Base-by-base conservation (phyloP, 1,140 invertebrate genomes). In the Trichoplusia ni region DNA sequence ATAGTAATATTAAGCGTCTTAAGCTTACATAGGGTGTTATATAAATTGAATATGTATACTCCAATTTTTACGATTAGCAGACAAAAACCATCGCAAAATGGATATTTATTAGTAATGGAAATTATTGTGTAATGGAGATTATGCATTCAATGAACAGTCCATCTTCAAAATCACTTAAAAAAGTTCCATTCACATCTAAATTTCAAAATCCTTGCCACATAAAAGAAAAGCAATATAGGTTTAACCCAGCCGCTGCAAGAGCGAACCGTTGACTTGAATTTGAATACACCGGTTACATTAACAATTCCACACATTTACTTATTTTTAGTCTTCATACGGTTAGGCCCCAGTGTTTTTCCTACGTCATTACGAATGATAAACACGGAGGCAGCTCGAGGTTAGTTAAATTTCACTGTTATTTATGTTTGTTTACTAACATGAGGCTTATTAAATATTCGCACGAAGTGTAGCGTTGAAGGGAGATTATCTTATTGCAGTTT, bases 271-370 rank as follows among this genome's bases (percentile, higher is more conserved):
- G 71, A 67, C 42, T 37, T 66, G 77, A 76, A 77, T 79, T 72
- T 77, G 67, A 79, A 79, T 79, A 68, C 54, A 62, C 61, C 38
- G 29, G 42, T 38, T 46, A 65, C 54, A 64, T 75, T 76, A 64
- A 72, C 71, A 66, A 74, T 79, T 79, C 73, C 51, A 71, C 77
- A 70, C 77, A 74, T 76, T 68, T 64, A 64, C 65, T 72, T 76
- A 79, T 71, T 79, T 75, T 77, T 67, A 63, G 67, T 73, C 37
- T 64, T 64, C 62, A 69, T 71, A 58, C 65, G 27, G 13, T 59
- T 63, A 62, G 66, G 29, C 38, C 35, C 29, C 25, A 19, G 61
- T 66, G 63, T 62, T 70, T 63, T 70, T 70, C 63, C 68, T 62
- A 47, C 29, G 35, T 42, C 40, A 59, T 70, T 69, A 59, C 5